These are phyloP conservation scores for Vespertilio murinus DNA, from an alignment of 2,797 vertebrate genomes.

Conservation along the genomic window DNA sequence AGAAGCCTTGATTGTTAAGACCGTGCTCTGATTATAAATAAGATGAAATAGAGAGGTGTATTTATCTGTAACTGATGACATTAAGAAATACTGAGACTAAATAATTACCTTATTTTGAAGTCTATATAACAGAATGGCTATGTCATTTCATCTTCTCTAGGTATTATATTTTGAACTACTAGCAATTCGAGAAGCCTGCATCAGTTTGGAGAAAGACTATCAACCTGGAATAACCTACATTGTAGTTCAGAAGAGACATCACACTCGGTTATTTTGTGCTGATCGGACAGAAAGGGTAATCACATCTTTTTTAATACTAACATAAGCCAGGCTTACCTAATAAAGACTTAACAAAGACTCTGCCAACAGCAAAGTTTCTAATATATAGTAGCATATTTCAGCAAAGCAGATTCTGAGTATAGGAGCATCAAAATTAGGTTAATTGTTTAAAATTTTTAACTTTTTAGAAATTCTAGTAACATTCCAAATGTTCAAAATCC, in stretches of 20 bases:
- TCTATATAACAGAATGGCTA: not conserved
- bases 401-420: not conserved
- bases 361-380: not conserved
- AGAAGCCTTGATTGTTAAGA: not conserved
- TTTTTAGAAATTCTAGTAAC: conserved; percentile 20
- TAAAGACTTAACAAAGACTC: not conserved
- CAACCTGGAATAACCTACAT: conserved; percentile 99
- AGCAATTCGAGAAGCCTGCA: conserved; percentile 98
- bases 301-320: not conserved
- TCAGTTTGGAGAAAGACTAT: conserved; percentile 98
- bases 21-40: not conserved
- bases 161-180: conserved; percentile 99
- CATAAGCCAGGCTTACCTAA: not conserved
- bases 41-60: not conserved
- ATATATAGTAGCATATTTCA: not conserved
- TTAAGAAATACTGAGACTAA: conserved; percentile 45
- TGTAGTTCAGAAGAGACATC: conserved; percentile 98
- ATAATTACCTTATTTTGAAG: conserved; percentile 43
- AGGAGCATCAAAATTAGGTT: not conserved
- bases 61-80: not conserved
- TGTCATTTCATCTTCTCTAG: conserved; percentile 80
- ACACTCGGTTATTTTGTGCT: conserved; percentile 97
- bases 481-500: not conserved
- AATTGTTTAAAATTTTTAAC: not conserved
- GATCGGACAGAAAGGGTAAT: conserved; percentile 98